Evolutionary conservation across 2,797 vertebrate species (phyloP).

Genomic region (Zenarchopterus dispar): DNA sequence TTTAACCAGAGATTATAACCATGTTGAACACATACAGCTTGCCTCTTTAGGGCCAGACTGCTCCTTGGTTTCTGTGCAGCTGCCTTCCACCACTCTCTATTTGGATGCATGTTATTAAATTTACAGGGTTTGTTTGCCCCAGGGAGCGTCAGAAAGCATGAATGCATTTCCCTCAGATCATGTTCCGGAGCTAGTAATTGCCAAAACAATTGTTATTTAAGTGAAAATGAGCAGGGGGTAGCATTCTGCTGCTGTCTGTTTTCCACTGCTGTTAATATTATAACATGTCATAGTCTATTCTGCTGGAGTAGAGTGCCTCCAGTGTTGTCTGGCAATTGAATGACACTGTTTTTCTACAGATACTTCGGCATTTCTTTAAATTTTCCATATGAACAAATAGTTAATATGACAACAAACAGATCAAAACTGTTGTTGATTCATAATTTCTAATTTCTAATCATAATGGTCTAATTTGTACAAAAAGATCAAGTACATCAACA

Average conservation of each 20-base stretch:
- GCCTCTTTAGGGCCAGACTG: neutral
- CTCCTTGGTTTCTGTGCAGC: neutral
- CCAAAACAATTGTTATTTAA: conserved; percentile 54
- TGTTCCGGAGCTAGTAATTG: conserved; percentile 51
- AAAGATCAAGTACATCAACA: no score
- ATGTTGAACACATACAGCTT: conserved; percentile 1
- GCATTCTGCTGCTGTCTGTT: conserved; percentile 2
- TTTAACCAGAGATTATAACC: neutral
- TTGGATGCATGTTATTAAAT: conserved; percentile 36
- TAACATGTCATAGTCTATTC: conserved; percentile 11
- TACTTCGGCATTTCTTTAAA: no score
- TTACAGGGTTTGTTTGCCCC: conserved; percentile 16
- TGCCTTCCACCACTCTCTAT: conserved; percentile 8
- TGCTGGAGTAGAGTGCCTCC: conserved; percentile 5
- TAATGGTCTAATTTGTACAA: no score
- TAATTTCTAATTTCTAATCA: no score
- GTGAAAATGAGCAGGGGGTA: conserved; percentile 21
- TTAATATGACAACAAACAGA: no score
- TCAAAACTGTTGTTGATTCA: no score
- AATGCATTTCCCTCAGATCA: conserved; percentile 46
- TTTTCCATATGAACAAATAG: no score
- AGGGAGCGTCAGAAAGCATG: conserved; percentile 27
- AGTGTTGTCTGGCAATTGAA: conserved; percentile 10
- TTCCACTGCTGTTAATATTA: conserved; percentile 41
- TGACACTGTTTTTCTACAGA: neutral